Conservation (phyloP, 2,797 vertebrate genomes). For the Peromyscus attwateri region DNA sequence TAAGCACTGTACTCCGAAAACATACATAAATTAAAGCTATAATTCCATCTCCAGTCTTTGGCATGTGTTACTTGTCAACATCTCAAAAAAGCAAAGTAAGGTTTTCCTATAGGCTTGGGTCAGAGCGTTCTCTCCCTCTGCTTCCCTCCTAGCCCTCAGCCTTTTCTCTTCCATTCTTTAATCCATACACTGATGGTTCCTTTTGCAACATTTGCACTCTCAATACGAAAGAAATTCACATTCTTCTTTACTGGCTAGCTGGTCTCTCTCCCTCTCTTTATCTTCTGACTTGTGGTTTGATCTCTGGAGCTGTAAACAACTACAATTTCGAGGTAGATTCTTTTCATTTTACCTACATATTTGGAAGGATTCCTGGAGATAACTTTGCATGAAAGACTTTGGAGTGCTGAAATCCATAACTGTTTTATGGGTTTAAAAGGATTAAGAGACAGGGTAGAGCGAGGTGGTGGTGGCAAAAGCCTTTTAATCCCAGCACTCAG, state of each 20-base stretch:
- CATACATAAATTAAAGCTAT: conserved; percentile 74
- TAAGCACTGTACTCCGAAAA: conserved; percentile 76
- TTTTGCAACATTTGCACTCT: background rate
- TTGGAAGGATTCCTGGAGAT: background rate
- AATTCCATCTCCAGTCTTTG: conserved; percentile 76
- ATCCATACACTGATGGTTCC: background rate
- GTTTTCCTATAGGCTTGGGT: background rate
- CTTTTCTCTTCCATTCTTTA: background rate
- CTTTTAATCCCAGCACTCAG: background rate
- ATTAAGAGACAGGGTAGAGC: background rate
- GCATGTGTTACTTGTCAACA: conserved; percentile 57
- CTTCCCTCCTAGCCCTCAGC: background rate
- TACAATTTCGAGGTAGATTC: background rate
- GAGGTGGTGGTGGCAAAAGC: background rate
- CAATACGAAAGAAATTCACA: background rate
- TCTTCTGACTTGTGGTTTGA: background rate
- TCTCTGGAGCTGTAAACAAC: background rate
- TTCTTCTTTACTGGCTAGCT: background rate
- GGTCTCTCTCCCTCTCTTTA: background rate
- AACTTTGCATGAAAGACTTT: conserved; percentile 1
- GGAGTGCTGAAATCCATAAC: background rate
- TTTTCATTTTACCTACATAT: conserved; percentile 16
- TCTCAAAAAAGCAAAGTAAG: conserved; percentile 58
- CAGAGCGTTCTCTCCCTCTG: background rate
- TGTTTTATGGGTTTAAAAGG: conserved; percentile 9